A percentile compares a stretch with the other conserved stretches of the same genome.
phyloP scores from a whole-genome alignment of 2,113 vertebrate species.

The Mormoops blainvillei region DNA sequence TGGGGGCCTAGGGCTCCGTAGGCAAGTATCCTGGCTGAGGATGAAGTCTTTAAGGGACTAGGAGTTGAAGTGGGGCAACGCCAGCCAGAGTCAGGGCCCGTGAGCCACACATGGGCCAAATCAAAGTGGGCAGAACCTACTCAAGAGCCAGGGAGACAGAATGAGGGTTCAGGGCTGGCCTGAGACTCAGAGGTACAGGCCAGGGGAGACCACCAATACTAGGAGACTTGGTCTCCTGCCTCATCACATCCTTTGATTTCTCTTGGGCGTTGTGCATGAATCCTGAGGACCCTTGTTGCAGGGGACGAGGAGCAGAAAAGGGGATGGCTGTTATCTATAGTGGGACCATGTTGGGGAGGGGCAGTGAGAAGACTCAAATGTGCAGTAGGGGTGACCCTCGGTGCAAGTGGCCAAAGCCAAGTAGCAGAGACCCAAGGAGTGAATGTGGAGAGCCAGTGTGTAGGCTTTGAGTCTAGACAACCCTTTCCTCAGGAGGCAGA shows the following conservation, averaged over 20 bases:
- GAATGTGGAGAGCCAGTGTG: not conserved
- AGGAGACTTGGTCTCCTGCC: not conserved
- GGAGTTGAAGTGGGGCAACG: not conserved
- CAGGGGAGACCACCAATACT: not conserved
- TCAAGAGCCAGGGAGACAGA: not conserved
- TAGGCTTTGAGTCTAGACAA: not conserved
- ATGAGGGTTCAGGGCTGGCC: not conserved
- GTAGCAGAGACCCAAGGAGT: not conserved
- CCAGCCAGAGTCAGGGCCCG: not conserved
- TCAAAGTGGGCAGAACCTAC: not conserved
- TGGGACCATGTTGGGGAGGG: not conserved
- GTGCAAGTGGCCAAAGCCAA: not conserved
- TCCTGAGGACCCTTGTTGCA: not conserved
- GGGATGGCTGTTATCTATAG: not conserved
- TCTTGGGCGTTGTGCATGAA: fast-evolving
- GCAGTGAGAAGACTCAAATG: not conserved
- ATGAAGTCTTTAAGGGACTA: not conserved
- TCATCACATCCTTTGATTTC: not conserved
- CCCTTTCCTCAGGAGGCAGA: not conserved
- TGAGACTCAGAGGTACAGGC: not conserved
- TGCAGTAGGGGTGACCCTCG: not conserved
- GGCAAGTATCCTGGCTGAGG: not conserved
- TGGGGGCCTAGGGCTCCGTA: not conserved
- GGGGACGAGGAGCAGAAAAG: not conserved
- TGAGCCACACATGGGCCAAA: not conserved